Evolutionary conservation across 2,797 vertebrate genomes (phyloP), one percentile per base, ranked within the genome.

Genomic region (Esox lucius): DNA sequence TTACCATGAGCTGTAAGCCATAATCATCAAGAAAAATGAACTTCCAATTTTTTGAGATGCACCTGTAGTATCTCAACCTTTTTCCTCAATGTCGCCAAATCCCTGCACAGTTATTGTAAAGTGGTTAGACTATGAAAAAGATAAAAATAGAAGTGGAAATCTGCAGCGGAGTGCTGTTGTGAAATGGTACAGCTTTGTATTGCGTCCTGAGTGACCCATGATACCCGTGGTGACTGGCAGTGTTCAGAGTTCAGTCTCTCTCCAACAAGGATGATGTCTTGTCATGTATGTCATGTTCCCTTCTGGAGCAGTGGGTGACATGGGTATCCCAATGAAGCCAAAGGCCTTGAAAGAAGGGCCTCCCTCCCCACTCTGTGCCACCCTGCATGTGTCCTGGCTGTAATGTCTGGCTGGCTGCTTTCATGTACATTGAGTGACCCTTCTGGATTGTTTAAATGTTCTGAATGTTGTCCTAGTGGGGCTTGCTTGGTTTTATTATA

Each of bases 241-340:
- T 62, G 71, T 56, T 68, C 65, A 66, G 31, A 22, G n/a, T 51
- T 65, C 59, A 65, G 12, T 48, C 9, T 65, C 68, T 71, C 33
- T 70, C 64, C 28, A 51, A 79, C 73, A 72, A n/a, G 13, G 74
- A 22, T 2, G 33, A 46, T 4, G 24, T 81, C 70, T 56, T 51
- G 48, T 4, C 8, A 1, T 46, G 7, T 33, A 72, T 56, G 79
- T 83, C 68, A 78, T n/a, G 8, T 42, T 62, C n/a, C 33, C n/a
- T 59, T 61, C 71, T 72, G 68, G 72, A 35, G 2, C 59, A 79
- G 79, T 51, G 42, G 9, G 51, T 83, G 73, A 81, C 78, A 28
- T 28, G 75, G 56, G 68, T n/a, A 3, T 59, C 70, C 65, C 51
- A 83, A 71, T 70, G 49, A 83, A 82, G 81, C 68, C 17, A 68